These are phyloP conservation scores for Baryphthengus martii DNA, from an alignment of 2,113 vertebrate species.

Conservation along the genomic window DNA sequence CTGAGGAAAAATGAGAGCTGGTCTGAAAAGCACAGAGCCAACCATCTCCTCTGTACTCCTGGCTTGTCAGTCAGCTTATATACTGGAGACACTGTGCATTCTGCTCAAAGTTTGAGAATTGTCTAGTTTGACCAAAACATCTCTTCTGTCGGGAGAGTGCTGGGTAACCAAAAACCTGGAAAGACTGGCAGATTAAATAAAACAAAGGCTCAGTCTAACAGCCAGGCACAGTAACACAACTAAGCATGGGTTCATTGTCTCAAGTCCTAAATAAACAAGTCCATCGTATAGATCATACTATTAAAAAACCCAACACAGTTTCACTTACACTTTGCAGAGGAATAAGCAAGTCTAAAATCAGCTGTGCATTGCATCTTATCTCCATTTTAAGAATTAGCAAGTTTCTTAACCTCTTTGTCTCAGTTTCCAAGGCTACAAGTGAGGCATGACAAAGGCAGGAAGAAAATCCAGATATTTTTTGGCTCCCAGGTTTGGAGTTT, in stretches of 20 bases:
- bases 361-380: constrained; percentile 9
- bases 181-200: neutral
- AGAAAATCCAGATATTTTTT: constrained; percentile 47
- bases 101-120: neutral
- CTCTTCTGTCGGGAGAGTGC: too few relatives aligned
- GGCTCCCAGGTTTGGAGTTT: neutral
- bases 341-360: neutral
- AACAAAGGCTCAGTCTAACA: neutral
- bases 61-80: fast-evolving
- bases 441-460: constrained; percentile 51
- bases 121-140: neutral
- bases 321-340: neutral
- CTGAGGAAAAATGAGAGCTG: neutral
- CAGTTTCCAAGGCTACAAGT: constrained; percentile 58
- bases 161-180: neutral
- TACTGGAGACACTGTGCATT: neutral
- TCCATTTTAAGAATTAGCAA: constrained; percentile 20
- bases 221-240: neutral
- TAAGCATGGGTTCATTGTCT: neutral
- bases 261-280: neutral
- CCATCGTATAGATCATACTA: neutral
- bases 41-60: neutral
- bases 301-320: neutral
- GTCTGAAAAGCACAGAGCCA: neutral
- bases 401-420: constrained; percentile 56